phyloP scores from a whole-genome alignment of 2,888 invertebrate species.

The Clostera curtula region DNA sequence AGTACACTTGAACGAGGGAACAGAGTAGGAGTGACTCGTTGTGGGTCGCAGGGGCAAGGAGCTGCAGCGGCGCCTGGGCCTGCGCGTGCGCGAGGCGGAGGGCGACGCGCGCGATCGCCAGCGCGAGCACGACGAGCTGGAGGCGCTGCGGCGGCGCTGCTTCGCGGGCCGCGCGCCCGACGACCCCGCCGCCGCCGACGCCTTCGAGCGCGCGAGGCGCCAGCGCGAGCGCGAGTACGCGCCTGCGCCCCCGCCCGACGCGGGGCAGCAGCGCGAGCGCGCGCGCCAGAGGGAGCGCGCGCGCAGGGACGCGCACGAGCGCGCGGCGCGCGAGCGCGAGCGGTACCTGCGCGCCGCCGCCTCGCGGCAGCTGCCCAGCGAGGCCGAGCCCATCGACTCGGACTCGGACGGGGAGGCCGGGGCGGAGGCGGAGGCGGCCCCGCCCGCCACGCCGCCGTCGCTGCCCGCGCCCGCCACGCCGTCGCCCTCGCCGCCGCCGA shows the following conservation, averaged over 20 bases:
- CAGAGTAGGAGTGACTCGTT: too few relatives aligned
- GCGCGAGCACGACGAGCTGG: constrained; percentile 91
- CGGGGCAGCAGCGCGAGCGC: constrained; percentile 61
- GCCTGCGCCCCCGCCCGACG: constrained; percentile 47
- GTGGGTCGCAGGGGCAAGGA: constrained; percentile 80
- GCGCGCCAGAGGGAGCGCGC: constrained; percentile 56
- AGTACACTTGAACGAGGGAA: too few relatives aligned
- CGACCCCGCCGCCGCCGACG: constrained; percentile 39
- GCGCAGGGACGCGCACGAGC: constrained; percentile 70
- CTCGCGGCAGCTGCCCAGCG: constrained; percentile 77
- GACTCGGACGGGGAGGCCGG: constrained; percentile 41
- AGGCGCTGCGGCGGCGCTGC: constrained; percentile 76
- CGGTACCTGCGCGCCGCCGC: constrained; percentile 74
- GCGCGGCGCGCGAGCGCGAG: constrained; percentile 47
- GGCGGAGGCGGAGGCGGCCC: constrained; percentile 13
- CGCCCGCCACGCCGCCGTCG: constrained; percentile 12
- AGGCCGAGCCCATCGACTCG: constrained; percentile 84
- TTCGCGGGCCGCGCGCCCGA: constrained; percentile 77
- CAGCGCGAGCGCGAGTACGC: constrained; percentile 73
- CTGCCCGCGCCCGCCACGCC: constrained; percentile 2
- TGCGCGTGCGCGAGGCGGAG: constrained; percentile 95
- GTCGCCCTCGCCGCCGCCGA: not conserved
- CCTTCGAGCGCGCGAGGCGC: constrained; percentile 64
- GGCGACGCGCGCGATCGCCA: constrained; percentile 92
- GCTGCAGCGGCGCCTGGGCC: constrained; percentile 90